Conservation (phyloP, 2,797 vertebrate genomes). For the Hafferia zeledoni region DNA sequence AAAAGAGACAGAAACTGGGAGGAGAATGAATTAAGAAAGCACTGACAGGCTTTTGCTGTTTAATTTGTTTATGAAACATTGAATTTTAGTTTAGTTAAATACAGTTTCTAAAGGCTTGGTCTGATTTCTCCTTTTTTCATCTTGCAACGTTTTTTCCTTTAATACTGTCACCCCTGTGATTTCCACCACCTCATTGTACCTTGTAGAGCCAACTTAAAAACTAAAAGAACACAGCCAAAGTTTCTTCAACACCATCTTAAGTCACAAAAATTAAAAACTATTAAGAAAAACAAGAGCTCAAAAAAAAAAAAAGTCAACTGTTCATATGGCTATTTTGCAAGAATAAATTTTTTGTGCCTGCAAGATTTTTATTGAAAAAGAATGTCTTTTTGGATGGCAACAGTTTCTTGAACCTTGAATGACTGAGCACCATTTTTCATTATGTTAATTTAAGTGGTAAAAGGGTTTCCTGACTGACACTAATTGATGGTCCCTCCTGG, state of each 20-base stretch:
- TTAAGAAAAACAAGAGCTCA: background rate
- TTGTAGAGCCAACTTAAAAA: background rate
- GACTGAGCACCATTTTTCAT: conserved; percentile 39
- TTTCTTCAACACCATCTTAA: background rate
- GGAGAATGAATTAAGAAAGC: background rate
- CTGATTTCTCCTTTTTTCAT: background rate
- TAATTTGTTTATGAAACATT: background rate
- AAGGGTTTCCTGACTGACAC: conserved; percentile 53
- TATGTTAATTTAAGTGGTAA: conserved; percentile 42
- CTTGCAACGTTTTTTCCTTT: background rate
- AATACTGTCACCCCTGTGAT: background rate
- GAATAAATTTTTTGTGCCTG: background rate
- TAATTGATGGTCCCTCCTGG: conserved; percentile 67
- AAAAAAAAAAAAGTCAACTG: background rate
- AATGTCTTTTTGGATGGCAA: background rate
- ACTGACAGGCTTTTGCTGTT: too few species aligned
- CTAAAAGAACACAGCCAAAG: background rate
- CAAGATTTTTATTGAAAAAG: background rate
- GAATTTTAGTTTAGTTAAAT: background rate
- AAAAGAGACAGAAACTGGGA: background rate
- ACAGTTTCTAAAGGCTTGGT: background rate
- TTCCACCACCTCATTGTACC: background rate
- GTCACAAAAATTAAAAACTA: background rate
- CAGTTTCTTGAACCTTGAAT: conserved; percentile 8
- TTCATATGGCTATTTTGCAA: background rate